phyloP scores from a whole-genome alignment of 2,888 invertebrate genomes.

The Philereme transversata region DNA sequence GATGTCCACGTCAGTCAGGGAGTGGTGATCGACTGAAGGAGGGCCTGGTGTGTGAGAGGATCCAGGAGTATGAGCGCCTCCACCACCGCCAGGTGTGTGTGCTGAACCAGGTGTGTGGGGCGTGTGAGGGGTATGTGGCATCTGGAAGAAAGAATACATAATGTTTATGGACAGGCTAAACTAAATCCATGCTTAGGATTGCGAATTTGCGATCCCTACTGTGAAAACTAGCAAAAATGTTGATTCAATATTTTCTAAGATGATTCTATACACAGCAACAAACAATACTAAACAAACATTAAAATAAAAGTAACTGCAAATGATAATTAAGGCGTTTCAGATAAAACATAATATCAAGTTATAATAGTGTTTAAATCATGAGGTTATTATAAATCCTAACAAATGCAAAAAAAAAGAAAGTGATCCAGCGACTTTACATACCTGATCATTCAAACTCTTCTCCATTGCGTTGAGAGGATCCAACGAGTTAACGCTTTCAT shows the following conservation, averaged over 20 bases:
- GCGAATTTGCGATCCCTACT: too few species aligned
- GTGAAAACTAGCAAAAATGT: too few species aligned
- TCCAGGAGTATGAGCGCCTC: constrained; percentile 87
- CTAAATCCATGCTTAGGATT: too few species aligned
- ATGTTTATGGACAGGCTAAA: too few species aligned
- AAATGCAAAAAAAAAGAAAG: constrained; percentile 1
- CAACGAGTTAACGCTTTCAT: constrained; percentile 94
- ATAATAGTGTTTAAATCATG: too few species aligned
- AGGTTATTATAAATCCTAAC: too few species aligned
- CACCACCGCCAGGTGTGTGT: constrained; percentile 89
- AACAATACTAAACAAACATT: too few species aligned
- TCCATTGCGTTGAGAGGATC: constrained; percentile 97
- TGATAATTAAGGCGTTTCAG: too few species aligned
- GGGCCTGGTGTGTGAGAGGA: constrained; percentile 90
- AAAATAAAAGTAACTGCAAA: too few species aligned
- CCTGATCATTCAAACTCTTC: constrained; percentile 95
- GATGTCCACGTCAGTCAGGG: constrained; percentile 88
- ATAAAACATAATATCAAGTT: too few species aligned
- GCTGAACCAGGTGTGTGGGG: constrained; percentile 92
- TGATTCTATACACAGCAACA: too few species aligned
- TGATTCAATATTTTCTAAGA: too few species aligned
- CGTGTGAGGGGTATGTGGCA: constrained; percentile 88
- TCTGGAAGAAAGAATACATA: constrained; percentile 66
- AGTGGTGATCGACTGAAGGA: constrained; percentile 90
- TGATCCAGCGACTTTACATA: constrained; percentile 56